Percentiles rank a stretch among this genome's conserved stretches.
These are phyloP conservation scores for Hemichromis elongatus DNA, from an alignment of 2,113 vertebrate species.

Conservation along the genomic window DNA sequence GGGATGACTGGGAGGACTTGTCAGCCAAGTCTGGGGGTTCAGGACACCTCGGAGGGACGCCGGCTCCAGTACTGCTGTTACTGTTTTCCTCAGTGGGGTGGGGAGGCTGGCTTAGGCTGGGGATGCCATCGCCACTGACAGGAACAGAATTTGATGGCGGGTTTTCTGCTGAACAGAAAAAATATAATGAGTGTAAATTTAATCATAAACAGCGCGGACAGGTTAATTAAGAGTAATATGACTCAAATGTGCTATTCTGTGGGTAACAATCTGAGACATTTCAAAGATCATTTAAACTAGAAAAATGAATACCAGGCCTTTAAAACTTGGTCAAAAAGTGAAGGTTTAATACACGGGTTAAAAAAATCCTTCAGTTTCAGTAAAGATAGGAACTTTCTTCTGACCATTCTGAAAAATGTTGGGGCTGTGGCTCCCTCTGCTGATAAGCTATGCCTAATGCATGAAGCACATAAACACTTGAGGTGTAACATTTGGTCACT, in stretches of 20 bases:
- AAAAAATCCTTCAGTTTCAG: not conserved
- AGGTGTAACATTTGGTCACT: not conserved
- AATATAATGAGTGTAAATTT: not conserved
- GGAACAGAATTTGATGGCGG: slow-evolving; percentile 33
- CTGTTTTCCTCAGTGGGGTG: slow-evolving; percentile 79
- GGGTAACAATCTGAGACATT: not conserved
- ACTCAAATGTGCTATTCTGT: not conserved
- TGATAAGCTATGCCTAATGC: not conserved
- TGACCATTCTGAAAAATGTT: not conserved
- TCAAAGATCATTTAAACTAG: not conserved
- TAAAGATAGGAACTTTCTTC: not conserved
- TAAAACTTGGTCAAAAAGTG: not conserved
- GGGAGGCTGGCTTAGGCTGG: slow-evolving; percentile 75
- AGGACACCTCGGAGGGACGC: slow-evolving; percentile 66
- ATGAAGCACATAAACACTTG: not conserved
- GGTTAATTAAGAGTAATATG: not conserved
- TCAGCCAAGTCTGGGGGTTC: slow-evolving; percentile 86
- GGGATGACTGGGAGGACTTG: slow-evolving; percentile 81
- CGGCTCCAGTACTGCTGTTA: slow-evolving; percentile 50
- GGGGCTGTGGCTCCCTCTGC: slow-evolving; percentile 54
- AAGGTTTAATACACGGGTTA: not conserved
- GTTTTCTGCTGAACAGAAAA: slow-evolving; percentile 16
- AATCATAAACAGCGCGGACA: not conserved
- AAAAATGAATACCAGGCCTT: not conserved
- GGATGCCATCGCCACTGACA: slow-evolving; percentile 69